phyloP scores from a whole-genome alignment of 1,140 invertebrate species.

The Ephestia elutella region DNA sequence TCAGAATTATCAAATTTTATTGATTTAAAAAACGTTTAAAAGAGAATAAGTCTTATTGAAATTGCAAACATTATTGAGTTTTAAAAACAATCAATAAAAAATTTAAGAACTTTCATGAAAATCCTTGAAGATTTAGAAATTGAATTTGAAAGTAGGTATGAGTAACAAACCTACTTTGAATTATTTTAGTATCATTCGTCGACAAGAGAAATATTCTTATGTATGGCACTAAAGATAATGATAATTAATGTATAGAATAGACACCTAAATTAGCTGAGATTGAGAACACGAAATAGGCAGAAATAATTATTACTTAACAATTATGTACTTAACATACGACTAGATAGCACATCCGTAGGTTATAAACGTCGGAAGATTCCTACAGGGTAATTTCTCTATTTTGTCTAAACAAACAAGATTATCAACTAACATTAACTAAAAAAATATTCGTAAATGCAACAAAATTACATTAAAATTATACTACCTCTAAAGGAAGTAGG shows the following conservation, averaged over 20 bases:
- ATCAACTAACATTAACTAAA: slow-evolving; percentile 15
- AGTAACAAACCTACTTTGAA: background rate
- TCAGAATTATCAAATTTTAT: slow-evolving; percentile 11
- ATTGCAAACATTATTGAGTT: too few species aligned
- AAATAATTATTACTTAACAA: slow-evolving; percentile 16
- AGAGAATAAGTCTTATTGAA: background rate
- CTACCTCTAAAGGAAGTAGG: slow-evolving; percentile 31
- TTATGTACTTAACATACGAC: slow-evolving; percentile 48
- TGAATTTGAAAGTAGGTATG: too few species aligned
- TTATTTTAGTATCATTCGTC: background rate
- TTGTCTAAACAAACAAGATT: slow-evolving; percentile 24
- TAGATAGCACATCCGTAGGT: slow-evolving; percentile 31
- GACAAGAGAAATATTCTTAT: background rate
- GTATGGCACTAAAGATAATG: background rate
- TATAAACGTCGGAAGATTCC: slow-evolving; percentile 28
- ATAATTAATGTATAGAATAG: slow-evolving; percentile 8
- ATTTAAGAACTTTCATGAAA: background rate
- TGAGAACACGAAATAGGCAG: background rate
- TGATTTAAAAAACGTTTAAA: slow-evolving; percentile 27
- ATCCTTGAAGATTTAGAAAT: background rate
- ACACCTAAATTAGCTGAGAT: slow-evolving; percentile 14
- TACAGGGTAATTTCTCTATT: slow-evolving; percentile 22
- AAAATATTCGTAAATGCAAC: slow-evolving; percentile 51
- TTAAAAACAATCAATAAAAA: too few species aligned
- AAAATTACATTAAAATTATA: slow-evolving; percentile 58